Base-by-base conservation (phyloP, 2,797 vertebrate genomes). In the Neosalanx taihuensis region DNA sequence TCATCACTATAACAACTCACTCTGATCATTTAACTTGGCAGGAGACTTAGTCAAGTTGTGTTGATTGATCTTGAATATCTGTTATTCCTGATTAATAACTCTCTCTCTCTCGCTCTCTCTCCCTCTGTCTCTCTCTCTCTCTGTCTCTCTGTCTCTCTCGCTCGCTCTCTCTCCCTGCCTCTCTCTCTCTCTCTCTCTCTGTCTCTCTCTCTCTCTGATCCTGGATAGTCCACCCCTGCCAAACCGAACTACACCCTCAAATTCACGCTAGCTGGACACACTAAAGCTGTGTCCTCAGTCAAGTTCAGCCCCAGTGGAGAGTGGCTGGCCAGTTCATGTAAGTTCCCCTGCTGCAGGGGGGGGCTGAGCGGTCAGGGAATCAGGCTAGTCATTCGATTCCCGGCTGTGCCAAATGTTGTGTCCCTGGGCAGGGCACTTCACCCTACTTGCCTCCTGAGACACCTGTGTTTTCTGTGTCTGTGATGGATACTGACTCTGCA, bases 241-340 rank as follows among this genome's bases (percentile, higher is more conserved):
- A 99, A 99, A 75, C 98, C 98, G 12, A 99, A 97, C 90, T 99
- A 99, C 74, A 96, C 96, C 51, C 89, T 99, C 30, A 99, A 99
- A 66, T 99, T 99, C 90, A 99, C 98, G 0, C 80, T 99, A 87
- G 98, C 98, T 0, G 98, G 98, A 74, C 98, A 99, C 88, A 99
- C 98, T 0, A 99, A 99, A 85, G 98, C 98, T 0, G 98, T 99
- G 64, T 99, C 97, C 15, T 99, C 98, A 0, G 97, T 99, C 77
- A 99, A 99, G 67, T 99, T 99, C 87, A 99, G 98, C 72, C 98
- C 98, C 0, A 99, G 97, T 0, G 98, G 97, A 72, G 98, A 99
- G 81, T 99, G 98, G 98, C 93, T 99, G 7, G 97, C 97, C 70
- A 99, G 97, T 87, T 99, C 98, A 12, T 99, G 97, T 99, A 82